Percentiles rank a stretch among this genome's conserved stretches.
phyloP scores from a whole-genome alignment of 2,113 vertebrate species.

The Calidris pugnax region DNA sequence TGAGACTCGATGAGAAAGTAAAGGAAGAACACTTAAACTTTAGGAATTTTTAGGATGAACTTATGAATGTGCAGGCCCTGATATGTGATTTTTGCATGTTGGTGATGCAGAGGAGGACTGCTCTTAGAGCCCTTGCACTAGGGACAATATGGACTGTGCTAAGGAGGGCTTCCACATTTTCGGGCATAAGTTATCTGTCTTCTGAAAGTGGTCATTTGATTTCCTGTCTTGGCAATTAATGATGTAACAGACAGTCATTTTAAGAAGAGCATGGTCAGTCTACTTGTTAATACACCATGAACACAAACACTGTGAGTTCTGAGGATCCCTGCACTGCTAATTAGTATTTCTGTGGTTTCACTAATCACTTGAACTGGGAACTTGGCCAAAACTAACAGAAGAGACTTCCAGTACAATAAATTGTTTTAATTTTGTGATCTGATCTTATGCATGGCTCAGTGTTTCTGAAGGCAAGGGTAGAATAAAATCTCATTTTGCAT shows the following conservation, averaged over 20 bases:
- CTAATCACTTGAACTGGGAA: constrained; percentile 64
- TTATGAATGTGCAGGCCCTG: neutral
- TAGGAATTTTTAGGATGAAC: neutral
- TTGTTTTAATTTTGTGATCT: constrained; percentile 60
- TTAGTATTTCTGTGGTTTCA: constrained; percentile 69
- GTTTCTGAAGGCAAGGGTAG: constrained; percentile 65
- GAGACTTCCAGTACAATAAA: constrained; percentile 67
- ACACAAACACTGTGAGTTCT: neutral
- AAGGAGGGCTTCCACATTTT: neutral
- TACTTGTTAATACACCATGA: constrained; percentile 31
- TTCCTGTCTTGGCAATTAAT: neutral
- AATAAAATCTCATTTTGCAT: constrained; percentile 54
- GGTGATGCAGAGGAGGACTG: neutral
- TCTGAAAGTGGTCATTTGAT: neutral
- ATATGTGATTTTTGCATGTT: neutral
- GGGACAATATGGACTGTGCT: neutral
- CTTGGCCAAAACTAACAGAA: constrained; percentile 69
- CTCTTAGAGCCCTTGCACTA: neutral
- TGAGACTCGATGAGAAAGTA: neutral
- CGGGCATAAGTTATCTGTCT: neutral
- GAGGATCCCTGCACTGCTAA: constrained; percentile 60
- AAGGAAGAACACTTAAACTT: neutral
- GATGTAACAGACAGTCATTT: neutral
- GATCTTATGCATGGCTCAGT: constrained; percentile 53
- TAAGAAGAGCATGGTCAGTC: neutral